Conservation (phyloP, 2,797 vertebrate species). For the Furcifer pardalis region DNA sequence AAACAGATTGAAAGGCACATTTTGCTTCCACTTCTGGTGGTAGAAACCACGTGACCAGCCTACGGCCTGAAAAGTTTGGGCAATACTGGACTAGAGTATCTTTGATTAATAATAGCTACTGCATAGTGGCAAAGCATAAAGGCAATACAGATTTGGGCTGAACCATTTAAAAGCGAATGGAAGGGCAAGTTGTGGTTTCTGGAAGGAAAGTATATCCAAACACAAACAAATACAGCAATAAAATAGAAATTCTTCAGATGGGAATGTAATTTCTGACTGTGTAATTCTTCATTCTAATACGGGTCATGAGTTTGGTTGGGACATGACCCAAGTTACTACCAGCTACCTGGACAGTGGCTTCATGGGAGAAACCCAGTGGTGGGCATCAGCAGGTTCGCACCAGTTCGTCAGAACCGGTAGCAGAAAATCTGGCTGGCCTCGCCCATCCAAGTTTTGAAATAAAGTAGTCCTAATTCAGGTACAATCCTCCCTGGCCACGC, state of each 20-base stretch:
- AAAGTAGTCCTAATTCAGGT: too few species aligned
- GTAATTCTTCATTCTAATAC: background rate
- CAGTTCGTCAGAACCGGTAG: too few species aligned
- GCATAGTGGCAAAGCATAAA: background rate
- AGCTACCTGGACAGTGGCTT: background rate
- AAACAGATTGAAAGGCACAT: too few species aligned
- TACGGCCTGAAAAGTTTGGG: too few species aligned
- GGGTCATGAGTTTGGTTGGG: conserved; percentile 7
- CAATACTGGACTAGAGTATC: background rate
- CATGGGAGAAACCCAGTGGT: background rate
- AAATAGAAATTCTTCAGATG: background rate
- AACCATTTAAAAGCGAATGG: background rate
- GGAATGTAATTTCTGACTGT: background rate
- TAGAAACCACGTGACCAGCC: too few species aligned
- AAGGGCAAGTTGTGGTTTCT: conserved; percentile 14
- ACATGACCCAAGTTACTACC: background rate
- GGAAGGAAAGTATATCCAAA: background rate
- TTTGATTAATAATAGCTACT: background rate
- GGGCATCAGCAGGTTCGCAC: too few species aligned
- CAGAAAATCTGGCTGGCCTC: too few species aligned
- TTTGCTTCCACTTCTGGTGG: too few species aligned
- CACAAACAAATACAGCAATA: background rate
- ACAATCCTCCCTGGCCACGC: too few species aligned
- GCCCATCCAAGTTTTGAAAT: too few species aligned
- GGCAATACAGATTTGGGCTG: background rate